Base-by-base conservation (phyloP, 2,797 vertebrate genomes). In the Hydrocynus forskahlii region DNA sequence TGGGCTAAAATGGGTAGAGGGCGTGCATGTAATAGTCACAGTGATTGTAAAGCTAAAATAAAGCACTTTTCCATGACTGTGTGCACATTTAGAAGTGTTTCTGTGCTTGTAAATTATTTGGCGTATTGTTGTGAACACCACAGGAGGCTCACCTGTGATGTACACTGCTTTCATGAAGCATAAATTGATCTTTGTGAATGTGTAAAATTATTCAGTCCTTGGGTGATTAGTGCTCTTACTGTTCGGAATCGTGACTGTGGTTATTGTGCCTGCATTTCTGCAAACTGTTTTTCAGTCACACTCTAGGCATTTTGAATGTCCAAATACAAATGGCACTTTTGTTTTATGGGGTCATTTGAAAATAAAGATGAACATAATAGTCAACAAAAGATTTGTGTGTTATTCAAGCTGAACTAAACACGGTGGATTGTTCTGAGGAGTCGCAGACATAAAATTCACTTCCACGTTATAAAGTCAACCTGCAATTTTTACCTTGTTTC, bases 141-240 rank as follows among this genome's bases (percentile, higher is more conserved):
- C 35, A 52, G 68, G 40, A 66, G 23, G 14, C 25, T 48, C 10
- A 17, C 0, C 0, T 78, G 23, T 50, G 29, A 43, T 69, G 50
- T 23, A 21, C 52, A 57, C 12, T 45, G 75, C 62, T 75, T 69
- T 75, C 23, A 74, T 52, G 13, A 66, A 25, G 2, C 10, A 25
- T 48, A 19, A 48, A 25, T 2, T 48, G 43, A 63, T n/a, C 14
- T 54, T 68, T 60, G 60, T 73, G n/a, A 59, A 19, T 48, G 29
- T 75, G 76, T 70, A 63, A 62, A 75, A 50, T 82, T 5, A 82
- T 72, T 67, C n/a, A 52, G 40, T 74, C n/a, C 40, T 60, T 66
- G 57, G 50, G 54, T 63, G 74, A 70, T 83, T 79, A 62, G n/a
- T 78, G 43, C 29, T 78, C 50, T 75, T 52, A 25, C 9, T n/a